A percentile compares a stretch with the other conserved stretches of the same genome.
These are phyloP conservation scores for Furcula furcula DNA, from an alignment of 2,888 invertebrate species.

Conservation along the genomic window DNA sequence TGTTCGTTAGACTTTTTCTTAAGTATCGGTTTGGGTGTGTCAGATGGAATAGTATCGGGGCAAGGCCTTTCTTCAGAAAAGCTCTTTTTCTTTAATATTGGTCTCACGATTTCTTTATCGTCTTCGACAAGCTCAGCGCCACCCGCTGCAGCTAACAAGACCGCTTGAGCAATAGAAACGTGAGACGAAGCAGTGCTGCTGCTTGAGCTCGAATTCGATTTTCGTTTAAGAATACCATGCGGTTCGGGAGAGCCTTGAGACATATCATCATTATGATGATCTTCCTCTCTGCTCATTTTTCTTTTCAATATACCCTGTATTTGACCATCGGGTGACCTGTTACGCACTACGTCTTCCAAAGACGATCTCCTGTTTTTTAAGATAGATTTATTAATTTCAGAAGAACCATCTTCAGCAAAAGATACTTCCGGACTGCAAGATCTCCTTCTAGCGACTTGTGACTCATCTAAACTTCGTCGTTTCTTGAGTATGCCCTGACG, in stretches of 20 bases:
- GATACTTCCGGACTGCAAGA: conserved; percentile 87
- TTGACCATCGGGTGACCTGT: conserved; percentile 84
- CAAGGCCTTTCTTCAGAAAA: conserved; percentile 85
- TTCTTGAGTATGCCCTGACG: conserved; percentile 92
- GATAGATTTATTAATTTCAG: conserved; percentile 84
- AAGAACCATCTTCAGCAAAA: conserved; percentile 77
- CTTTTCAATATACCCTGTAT: conserved; percentile 86
- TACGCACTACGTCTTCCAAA: conserved; percentile 85
- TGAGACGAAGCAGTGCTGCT: conserved; percentile 84
- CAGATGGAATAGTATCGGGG: conserved; percentile 65
- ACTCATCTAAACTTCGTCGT: conserved; percentile 91
- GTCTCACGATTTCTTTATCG: conserved; percentile 84
- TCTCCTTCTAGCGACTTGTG: conserved; percentile 85
- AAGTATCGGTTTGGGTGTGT: conserved; percentile 88
- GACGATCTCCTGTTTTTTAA: conserved; percentile 87
- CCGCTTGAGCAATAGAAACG: conserved; percentile 86
- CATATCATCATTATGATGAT: conserved; percentile 83
- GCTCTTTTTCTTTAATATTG: conserved; percentile 92
- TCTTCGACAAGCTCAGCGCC: conserved; percentile 80
- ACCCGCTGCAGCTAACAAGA: conserved; percentile 84
- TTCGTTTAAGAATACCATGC: conserved; percentile 90
- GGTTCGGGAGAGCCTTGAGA: conserved; percentile 85
- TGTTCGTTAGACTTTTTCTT: conserved; percentile 93
- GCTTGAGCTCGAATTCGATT: conserved; percentile 86
- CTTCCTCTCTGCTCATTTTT: conserved; percentile 84